phyloP scores from a whole-genome alignment of 2,113 vertebrate genomes.

The Perca schrenkii region DNA sequence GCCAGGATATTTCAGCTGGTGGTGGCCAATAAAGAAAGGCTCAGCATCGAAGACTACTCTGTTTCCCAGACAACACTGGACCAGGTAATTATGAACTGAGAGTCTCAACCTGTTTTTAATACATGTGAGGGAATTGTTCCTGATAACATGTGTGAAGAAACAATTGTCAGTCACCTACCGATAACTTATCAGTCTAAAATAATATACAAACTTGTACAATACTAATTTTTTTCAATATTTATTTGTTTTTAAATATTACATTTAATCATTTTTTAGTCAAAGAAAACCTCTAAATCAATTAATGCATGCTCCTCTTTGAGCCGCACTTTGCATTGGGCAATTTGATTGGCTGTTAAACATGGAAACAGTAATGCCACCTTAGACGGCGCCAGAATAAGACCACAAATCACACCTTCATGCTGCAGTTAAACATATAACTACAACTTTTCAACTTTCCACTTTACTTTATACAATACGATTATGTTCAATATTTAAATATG shows the following conservation, averaged over 20 bases:
- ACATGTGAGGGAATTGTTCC: neutral
- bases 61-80: conserved; percentile 97
- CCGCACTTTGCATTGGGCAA: neutral
- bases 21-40: conserved; percentile 91
- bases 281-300: no score
- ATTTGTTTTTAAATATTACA: neutral
- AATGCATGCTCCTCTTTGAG: no score
- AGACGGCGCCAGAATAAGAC: no score
- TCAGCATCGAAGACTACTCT: conserved; percentile 95
- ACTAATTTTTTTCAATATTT: neutral
- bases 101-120: neutral
- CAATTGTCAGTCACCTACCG: no score
- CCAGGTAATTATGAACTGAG: conserved; percentile 84
- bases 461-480: neutral
- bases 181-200: no score
- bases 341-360: neutral
- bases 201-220: no score
- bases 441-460: neutral
- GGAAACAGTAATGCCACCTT: no score
- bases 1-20: conserved; percentile 95
- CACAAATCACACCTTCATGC: neutral
- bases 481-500: neutral
- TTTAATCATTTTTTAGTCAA: no score
- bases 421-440: neutral
- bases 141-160: neutral